Base-by-base conservation (phyloP, 1,140 invertebrate genomes). In the Trachymyrmex septentrionalis region DNA sequence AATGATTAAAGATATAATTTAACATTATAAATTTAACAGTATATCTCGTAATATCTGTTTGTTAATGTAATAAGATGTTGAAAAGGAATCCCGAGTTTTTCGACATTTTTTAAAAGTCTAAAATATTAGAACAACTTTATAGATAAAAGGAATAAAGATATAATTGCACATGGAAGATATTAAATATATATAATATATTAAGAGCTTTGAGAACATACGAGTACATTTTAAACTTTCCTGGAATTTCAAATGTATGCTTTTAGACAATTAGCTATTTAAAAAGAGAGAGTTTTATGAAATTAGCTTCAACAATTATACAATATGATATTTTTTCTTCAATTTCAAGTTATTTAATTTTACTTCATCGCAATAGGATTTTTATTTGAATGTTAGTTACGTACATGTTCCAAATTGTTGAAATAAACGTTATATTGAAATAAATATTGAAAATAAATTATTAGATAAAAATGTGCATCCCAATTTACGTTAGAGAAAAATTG, bases 281-380 rank as follows among this genome's bases (percentile, higher is more conserved):
- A 63, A 48, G 55, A 48, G 4, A 21, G 10, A 44, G 21, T 55
- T 61, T 44, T 7, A 27, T 16, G 55, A 14, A 24, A 27, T 59
- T 21, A 59, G 6, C 16, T 76, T 76, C 34, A 38, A 44, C 3
- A n/a, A 38, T 38, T 38, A 38, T 21, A 38, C 12, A n/a, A 55
- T 19, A 12, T 24, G 9, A 76, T 76, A 76, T 61, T 27, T 61
- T 61, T 6, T 3, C 16, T 24, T 10, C 19, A 34, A 14, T 63
- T 78, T 76, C n/a, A 16, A 64, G 38, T 78, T 50, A 66, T 66
- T 78, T 63, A 6, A 77, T 63, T 44, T 44, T 4, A 61, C 34
- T 44, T 63, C 27, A 44, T 75, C 16, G 9, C 44, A 12, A 44
- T n/a, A 19, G n/a, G 12, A 75, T 66, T 78, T 66, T 30, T 66